These are phyloP conservation scores for Antigone vipio DNA, from an alignment of 2,113 vertebrate species.

Conservation along the genomic window DNA sequence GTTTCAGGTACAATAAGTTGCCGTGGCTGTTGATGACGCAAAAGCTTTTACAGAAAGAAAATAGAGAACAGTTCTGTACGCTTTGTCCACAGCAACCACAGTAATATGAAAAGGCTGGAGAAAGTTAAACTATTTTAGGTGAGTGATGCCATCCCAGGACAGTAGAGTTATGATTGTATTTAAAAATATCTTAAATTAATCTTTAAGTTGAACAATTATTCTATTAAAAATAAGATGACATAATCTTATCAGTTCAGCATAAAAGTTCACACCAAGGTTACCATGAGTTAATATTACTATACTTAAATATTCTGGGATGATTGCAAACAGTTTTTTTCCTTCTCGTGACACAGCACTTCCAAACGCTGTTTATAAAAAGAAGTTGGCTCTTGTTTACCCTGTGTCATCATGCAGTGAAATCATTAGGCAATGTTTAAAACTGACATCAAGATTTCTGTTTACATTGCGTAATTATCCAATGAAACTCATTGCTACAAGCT, in stretches of 20 bases:
- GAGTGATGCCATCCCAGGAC: background rate
- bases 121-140: background rate
- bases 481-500: background rate
- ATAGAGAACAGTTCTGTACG: background rate
- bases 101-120: background rate
- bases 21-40: background rate
- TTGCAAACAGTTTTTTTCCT: background rate
- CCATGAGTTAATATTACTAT: background rate
- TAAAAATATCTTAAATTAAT: background rate
- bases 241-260: background rate
- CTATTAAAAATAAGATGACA: background rate
- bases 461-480: background rate
- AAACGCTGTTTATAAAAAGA: background rate
- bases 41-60: background rate
- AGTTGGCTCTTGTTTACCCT: background rate
- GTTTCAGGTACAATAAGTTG: background rate
- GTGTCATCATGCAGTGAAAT: background rate
- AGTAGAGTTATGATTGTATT: background rate
- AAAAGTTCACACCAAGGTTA: background rate
- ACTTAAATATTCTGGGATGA: constrained; percentile 1
- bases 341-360: constrained; percentile 14
- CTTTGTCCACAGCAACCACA: background rate
- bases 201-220: background rate
- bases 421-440: background rate
- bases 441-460: background rate